phyloP scores from a whole-genome alignment of 2,113 vertebrate species.

The Lycocorax pyrrhopterus region DNA sequence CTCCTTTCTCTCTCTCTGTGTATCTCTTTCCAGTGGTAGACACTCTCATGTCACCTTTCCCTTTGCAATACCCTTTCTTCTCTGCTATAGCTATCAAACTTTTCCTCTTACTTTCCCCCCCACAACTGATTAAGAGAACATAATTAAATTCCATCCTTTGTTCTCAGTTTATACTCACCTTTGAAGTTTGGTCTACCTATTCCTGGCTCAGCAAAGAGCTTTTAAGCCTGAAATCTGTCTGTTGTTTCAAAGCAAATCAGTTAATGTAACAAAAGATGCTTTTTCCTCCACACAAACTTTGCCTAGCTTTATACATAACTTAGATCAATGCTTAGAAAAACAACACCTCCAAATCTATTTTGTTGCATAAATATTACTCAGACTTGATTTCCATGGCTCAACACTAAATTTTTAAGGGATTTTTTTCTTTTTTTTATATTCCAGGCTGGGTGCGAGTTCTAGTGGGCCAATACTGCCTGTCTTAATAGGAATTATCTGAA shows the following conservation, averaged over 20 bases:
- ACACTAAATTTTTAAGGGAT: not conserved
- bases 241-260: not conserved
- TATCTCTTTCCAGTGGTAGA: not conserved
- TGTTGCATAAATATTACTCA: not conserved
- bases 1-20: not conserved
- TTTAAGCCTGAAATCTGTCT: not conserved
- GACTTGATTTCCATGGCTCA: not conserved
- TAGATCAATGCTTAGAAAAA: not conserved
- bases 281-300: not conserved
- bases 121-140: not conserved
- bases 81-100: not conserved
- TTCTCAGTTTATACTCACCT: not conserved
- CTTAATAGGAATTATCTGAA: not conserved
- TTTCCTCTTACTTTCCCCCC: fast-evolving
- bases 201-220: not conserved
- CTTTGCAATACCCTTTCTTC: not conserved
- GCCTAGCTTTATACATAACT: not conserved
- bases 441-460: fast-evolving
- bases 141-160: not conserved
- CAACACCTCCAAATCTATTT: not conserved
- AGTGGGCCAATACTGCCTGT: not conserved
- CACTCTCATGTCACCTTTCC: not conserved
- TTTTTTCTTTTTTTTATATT: not conserved
- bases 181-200: not conserved
- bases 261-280: not conserved